Evolutionary conservation across 2,888 invertebrate genomes (phyloP).

Genomic region (Agonopterix alstromeriana): DNA sequence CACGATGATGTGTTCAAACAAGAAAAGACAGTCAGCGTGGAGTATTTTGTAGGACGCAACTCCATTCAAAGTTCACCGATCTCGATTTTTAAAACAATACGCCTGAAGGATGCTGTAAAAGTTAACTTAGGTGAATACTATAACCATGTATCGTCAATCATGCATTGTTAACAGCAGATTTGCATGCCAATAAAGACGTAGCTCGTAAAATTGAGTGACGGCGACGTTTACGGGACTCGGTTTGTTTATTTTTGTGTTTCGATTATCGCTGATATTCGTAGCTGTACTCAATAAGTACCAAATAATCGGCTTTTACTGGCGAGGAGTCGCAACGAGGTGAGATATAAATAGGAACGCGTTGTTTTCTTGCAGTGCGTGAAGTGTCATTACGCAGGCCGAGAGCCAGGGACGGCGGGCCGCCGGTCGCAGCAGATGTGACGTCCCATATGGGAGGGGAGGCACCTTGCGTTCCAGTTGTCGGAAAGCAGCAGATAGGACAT

Average conservation of each 20-base stretch:
- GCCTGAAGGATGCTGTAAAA: too few relatives aligned
- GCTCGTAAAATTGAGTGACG: constrained; percentile 9
- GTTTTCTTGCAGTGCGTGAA: constrained; percentile 22
- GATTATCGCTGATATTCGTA: constrained; percentile 10
- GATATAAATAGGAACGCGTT: constrained; percentile 23
- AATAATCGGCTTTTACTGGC: background rate
- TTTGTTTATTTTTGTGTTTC: constrained; percentile 5
- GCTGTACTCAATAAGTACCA: background rate
- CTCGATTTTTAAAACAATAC: too few relatives aligned
- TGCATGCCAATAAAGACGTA: constrained; percentile 19
- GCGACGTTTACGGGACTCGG: constrained; percentile 6
- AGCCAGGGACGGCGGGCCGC: background rate
- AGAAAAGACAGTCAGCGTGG: too few relatives aligned
- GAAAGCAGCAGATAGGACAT: too few relatives aligned
- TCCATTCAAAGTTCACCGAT: too few relatives aligned
- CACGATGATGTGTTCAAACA: too few relatives aligned
- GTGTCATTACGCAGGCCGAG: constrained; percentile 16
- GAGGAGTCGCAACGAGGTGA: constrained; percentile 3
- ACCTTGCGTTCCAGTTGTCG: too few relatives aligned
- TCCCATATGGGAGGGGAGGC: too few relatives aligned
- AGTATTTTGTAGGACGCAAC: too few relatives aligned
- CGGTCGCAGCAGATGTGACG: background rate
- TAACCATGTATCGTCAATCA: background rate
- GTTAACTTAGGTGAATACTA: too few relatives aligned
- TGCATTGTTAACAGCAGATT: constrained; percentile 19